phyloP scores from a whole-genome alignment of 2,888 invertebrate genomes.

The Rhagophthalmus giganteus region DNA sequence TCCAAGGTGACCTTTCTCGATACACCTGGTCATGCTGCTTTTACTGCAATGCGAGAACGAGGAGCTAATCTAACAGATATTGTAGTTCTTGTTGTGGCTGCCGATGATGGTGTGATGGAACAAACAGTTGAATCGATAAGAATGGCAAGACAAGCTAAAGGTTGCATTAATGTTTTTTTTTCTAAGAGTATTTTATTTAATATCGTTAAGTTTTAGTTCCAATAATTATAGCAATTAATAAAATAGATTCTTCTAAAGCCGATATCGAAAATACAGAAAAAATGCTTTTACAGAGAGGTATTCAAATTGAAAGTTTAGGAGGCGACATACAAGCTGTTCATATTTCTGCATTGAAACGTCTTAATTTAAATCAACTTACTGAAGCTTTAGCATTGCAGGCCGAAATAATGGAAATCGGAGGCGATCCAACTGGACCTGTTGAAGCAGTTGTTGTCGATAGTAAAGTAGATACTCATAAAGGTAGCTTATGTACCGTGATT shows the following conservation, averaged over 20 bases:
- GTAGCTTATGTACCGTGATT: conserved; percentile 81
- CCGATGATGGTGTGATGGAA: conserved; percentile 98
- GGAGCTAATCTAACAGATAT: conserved; percentile 95
- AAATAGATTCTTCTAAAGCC: conserved; percentile 91
- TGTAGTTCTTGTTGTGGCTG: conserved; percentile 94
- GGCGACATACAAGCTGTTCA: conserved; percentile 91
- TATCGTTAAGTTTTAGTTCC: conserved; percentile 68
- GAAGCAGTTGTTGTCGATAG: conserved; percentile 93
- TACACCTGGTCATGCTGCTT: conserved; percentile 99
- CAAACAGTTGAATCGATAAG: conserved; percentile 92
- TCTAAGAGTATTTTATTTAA: neutral
- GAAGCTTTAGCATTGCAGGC: conserved; percentile 84
- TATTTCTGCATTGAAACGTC: conserved; percentile 86
- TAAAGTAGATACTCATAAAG: conserved; percentile 67
- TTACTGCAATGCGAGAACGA: conserved; percentile 88
- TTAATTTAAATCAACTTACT: conserved; percentile 74
- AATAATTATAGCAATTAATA: conserved; percentile 96
- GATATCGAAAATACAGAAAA: conserved; percentile 82
- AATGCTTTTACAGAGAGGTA: conserved; percentile 71
- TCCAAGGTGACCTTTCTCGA: conserved; percentile 91
- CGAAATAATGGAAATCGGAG: conserved; percentile 83
- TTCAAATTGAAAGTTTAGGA: conserved; percentile 84
- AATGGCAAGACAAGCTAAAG: conserved; percentile 78
- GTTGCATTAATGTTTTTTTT: conserved; percentile 48
- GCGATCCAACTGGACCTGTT: conserved; percentile 80